Conservation (phyloP, 2,113 vertebrate genomes). For the Oncorhynchus mykiss region DNA sequence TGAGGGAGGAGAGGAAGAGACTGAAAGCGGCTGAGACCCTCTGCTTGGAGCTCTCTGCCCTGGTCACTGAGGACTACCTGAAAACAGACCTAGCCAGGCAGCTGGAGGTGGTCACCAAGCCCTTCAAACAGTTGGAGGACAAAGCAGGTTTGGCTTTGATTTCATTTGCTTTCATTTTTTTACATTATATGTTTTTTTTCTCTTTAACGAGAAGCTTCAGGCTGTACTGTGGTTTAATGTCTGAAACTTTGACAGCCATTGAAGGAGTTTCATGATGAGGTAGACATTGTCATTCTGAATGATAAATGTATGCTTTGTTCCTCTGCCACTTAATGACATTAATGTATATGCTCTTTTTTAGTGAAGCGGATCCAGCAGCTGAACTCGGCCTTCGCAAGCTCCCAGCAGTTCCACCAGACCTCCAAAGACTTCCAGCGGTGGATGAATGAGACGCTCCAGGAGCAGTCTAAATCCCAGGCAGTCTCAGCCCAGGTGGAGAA, state of each 20-base stretch:
- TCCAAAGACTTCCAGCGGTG: conserved; percentile 90
- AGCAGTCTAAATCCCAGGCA: conserved; percentile 70
- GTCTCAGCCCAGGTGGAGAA: conserved; percentile 81
- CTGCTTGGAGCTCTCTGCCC: conserved; percentile 80
- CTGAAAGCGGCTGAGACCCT: conserved; percentile 80
- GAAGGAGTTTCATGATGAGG: too few relatives aligned
- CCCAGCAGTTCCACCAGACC: conserved; percentile 93
- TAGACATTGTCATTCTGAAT: too few relatives aligned
- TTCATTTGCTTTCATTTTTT: too few relatives aligned
- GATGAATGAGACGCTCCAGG: conserved; percentile 82
- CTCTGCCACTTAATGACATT: too few relatives aligned
- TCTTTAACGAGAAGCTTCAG: neutral
- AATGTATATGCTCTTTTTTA: conserved; percentile 44
- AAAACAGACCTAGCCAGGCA: conserved; percentile 89
- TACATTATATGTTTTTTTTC: neutral
- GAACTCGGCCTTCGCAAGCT: conserved; percentile 85
- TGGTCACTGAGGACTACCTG: conserved; percentile 93
- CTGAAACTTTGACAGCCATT: too few relatives aligned
- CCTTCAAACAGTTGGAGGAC: conserved; percentile 87
- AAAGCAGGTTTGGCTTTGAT: conserved; percentile 85
- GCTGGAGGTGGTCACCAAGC: conserved; percentile 85
- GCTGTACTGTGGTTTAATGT: conserved; percentile 24
- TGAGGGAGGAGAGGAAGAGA: conserved; percentile 82
- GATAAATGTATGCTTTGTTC: too few relatives aligned
- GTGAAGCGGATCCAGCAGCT: conserved; percentile 87